phyloP scores from a whole-genome alignment of 2,113 vertebrate genomes.

The Riparia riparia region DNA sequence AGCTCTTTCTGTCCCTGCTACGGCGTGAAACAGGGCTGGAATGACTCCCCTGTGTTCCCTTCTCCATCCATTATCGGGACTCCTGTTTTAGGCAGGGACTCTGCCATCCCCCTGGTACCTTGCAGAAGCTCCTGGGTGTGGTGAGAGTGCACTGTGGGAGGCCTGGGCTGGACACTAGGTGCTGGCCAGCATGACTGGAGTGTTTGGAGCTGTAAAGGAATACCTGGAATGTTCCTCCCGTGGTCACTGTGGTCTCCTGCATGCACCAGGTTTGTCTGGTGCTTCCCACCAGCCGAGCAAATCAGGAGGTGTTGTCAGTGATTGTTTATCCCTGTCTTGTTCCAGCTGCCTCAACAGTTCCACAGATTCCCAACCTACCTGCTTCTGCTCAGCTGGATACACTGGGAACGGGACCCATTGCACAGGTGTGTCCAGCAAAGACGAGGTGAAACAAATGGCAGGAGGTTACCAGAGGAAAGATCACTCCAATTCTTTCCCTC shows the following conservation, averaged over 20 bases:
- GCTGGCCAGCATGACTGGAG: background rate
- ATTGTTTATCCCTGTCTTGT: constrained; percentile 1
- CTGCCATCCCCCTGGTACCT: background rate
- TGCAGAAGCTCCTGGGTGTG: background rate
- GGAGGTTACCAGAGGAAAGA: background rate
- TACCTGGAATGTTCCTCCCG: background rate
- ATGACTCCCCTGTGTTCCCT: background rate
- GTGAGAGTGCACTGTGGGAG: background rate
- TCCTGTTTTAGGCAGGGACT: background rate
- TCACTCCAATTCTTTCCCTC: background rate
- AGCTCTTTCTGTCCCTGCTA: background rate
- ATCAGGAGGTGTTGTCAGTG: background rate
- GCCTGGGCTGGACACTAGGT: background rate
- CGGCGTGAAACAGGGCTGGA: background rate
- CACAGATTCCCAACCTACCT: constrained; percentile 66
- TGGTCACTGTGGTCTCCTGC: background rate
- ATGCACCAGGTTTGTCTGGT: background rate
- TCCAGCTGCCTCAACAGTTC: constrained; percentile 85
- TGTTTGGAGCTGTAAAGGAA: background rate
- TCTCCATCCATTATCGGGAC: background rate
- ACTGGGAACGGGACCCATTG: constrained; percentile 89
- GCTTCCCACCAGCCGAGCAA: background rate
- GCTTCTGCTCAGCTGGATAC: constrained; percentile 90
- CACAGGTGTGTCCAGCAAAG: constrained; percentile 78
- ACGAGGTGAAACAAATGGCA: background rate